Conservation (phyloP, 2,888 invertebrate genomes). For the Ornithoptera priamus region DNA sequence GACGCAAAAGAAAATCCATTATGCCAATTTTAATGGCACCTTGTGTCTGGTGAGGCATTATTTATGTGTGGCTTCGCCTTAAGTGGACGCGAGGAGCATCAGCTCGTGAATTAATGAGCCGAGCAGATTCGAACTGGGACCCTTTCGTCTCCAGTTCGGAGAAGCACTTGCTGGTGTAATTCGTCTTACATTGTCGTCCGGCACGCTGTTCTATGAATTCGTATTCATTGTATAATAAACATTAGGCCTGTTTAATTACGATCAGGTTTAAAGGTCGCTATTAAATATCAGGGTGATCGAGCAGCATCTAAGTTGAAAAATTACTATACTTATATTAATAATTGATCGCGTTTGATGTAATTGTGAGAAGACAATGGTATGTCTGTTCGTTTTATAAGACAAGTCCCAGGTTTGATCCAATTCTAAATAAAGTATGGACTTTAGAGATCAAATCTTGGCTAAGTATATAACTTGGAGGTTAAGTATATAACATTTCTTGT, state of each 20-base stretch:
- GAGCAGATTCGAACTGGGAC: conserved; percentile 7
- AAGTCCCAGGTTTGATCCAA: no score
- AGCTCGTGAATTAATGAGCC: conserved; percentile 20
- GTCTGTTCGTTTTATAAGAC: no score
- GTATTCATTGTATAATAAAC: conserved; percentile 1
- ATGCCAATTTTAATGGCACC: background rate
- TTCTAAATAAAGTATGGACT: no score
- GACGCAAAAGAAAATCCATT: background rate
- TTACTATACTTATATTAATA: no score
- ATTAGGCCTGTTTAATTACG: background rate
- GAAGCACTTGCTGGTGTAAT: conserved; percentile 17
- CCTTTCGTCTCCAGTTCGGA: conserved; percentile 13
- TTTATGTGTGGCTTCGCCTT: conserved; percentile 7
- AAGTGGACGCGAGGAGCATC: conserved; percentile 11
- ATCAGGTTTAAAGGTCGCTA: background rate
- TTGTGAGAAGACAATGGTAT: no score
- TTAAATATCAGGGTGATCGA: no score
- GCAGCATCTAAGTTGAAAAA: no score
- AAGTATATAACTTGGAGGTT: no score
- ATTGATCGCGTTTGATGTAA: no score
- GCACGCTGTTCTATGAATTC: conserved; percentile 4
- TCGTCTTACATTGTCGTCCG: conserved; percentile 16
- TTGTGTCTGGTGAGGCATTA: background rate
- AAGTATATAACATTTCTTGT: no score
- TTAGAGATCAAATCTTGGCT: no score